Evolutionary conservation across 2,113 vertebrate genomes (phyloP).

Genomic region (Triplophysa siluroides): DNA sequence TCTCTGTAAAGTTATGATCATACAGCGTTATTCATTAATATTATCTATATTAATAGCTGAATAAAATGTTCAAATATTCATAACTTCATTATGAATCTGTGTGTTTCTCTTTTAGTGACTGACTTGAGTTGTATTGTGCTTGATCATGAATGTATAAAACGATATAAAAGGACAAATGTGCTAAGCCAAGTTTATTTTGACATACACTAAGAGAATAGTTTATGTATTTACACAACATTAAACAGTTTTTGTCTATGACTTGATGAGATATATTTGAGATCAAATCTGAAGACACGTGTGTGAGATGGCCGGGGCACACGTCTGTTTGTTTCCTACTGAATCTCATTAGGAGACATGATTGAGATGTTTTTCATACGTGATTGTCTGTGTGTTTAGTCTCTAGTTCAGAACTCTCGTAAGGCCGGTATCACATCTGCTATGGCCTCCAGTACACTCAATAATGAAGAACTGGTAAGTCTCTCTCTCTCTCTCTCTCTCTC

Average conservation of each 20-base stretch:
- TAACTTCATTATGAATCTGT: too few relatives aligned
- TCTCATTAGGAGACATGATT: neutral
- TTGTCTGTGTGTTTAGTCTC: conserved; percentile 72
- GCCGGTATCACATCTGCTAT: conserved; percentile 94
- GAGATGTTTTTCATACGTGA: neutral
- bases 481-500: too few relatives aligned
- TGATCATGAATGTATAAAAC: too few relatives aligned
- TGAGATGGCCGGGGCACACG: neutral
- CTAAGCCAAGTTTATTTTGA: too few relatives aligned
- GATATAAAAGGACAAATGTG: too few relatives aligned
- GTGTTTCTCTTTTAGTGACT: too few relatives aligned
- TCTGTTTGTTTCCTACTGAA: neutral
- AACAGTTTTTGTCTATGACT: too few relatives aligned
- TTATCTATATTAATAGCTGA: too few relatives aligned
- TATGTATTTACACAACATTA: too few relatives aligned
- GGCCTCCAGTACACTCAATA: conserved; percentile 94
- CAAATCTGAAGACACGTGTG: neutral
- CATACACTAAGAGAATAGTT: too few relatives aligned
- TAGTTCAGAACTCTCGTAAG: conserved; percentile 93
- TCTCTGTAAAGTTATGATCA: neutral
- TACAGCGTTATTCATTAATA: neutral
- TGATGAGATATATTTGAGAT: neutral
- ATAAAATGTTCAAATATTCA: neutral
- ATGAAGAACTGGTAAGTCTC: conserved; percentile 90
- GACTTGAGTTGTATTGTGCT: too few relatives aligned